Percentiles rank a stretch among this genome's conserved stretches.
These are phyloP conservation scores for Chaetura pelagica DNA, from an alignment of 2,113 vertebrate genomes.

Conservation along the genomic window DNA sequence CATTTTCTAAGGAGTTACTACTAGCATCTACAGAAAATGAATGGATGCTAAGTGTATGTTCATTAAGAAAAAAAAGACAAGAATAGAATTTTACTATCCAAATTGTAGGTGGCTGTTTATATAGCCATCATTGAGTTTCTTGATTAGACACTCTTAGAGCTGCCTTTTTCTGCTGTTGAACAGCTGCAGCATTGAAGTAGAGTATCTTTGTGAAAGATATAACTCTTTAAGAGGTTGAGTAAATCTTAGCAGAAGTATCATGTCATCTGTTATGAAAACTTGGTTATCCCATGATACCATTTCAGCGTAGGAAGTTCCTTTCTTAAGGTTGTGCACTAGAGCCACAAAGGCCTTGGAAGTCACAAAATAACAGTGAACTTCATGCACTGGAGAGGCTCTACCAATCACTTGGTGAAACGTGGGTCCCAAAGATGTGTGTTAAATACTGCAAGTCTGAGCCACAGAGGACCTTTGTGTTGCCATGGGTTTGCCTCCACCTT, in stretches of 20 bases:
- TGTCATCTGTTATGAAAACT: background rate
- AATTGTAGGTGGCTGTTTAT: background rate
- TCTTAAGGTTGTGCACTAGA: background rate
- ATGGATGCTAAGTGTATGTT: background rate
- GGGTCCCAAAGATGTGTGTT: background rate
- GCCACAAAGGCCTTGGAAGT: background rate
- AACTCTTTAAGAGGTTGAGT: background rate
- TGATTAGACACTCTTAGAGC: background rate
- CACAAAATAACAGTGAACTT: background rate
- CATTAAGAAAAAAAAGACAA: background rate
- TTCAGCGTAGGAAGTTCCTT: background rate
- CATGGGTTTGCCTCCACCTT: background rate
- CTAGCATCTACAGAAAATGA: background rate
- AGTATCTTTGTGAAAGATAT: background rate
- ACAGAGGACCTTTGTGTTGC: background rate
- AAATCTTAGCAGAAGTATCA: background rate
- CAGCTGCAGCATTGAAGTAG: background rate
- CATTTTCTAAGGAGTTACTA: background rate
- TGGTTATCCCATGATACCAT: background rate
- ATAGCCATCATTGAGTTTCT: background rate
- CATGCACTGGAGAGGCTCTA: background rate
- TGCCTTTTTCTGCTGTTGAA: background rate
- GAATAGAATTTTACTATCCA: background rate
- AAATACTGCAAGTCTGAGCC: background rate
- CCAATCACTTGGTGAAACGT: fast-evolving